Base-by-base conservation (phyloP, 53 echinoderm and acorn worm species). In the Henricia sp. region DNA sequence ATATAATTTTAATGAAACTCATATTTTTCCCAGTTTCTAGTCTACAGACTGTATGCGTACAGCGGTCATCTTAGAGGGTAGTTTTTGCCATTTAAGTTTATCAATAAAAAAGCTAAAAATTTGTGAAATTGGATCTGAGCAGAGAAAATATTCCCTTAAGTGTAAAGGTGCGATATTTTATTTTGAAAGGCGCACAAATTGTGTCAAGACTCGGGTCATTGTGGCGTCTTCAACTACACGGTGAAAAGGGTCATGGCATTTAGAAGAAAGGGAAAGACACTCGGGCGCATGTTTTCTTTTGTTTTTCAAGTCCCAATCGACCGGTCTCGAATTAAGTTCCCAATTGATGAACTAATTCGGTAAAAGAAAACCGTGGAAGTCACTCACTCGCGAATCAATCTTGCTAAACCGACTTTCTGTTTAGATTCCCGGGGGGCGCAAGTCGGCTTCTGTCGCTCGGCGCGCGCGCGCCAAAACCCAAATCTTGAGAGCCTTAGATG, bases 341-440 rank as follows among this genome's bases (percentile, higher is more conserved):
- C 57, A 76, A 76, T 58, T 76, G 76, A 76, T 41, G 76, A 76
- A 76, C 57, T 76, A 76, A 76, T 76, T 76, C 59, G 76, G 76
- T 76, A 76, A 76, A 59, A 58, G 76, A 76, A 74, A 76, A 76
- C 76, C 17, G 59, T 42, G 76, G 76, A 76, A 76, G 76, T 76
- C 76, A 76, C 57, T 76, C 76, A 76, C 76, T 76, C 76, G 57
- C 41, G 76, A 76, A 76, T 76, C 76, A 76, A 76, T 76, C 76
- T 59, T 43, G 76, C 76, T 76, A 76, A 76, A 76, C 76, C 76
- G 76, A 58, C 76, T 58, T 76, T 56, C 41, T 76, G 76, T 76
- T 76, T 76, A 42, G 76, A 76, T 76, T 58, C 76, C 76, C 76
- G 42, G 8, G 76, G 41, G 76, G 76, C 25, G 4, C 9, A 34